These are phyloP conservation scores for Zaprionus bogoriensis DNA, from an alignment of 2,888 invertebrate genomes.

Conservation along the genomic window DNA sequence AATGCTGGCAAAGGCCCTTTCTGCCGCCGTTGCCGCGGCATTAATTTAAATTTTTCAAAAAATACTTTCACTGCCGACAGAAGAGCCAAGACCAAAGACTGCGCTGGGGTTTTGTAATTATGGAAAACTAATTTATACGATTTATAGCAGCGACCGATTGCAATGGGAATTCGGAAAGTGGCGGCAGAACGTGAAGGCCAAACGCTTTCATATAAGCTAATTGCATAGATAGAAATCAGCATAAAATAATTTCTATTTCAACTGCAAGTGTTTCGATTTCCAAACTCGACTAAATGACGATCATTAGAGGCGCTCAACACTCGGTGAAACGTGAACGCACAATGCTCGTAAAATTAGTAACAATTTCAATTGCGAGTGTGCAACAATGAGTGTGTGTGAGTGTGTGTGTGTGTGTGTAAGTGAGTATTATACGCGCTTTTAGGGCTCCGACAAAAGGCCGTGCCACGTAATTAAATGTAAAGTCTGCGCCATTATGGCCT, in stretches of 20 bases:
- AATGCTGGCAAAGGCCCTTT: slow-evolving; percentile 44
- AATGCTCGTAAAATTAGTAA: slow-evolving; percentile 42
- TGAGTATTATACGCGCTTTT: slow-evolving; percentile 34
- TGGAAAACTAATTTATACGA: slow-evolving; percentile 37
- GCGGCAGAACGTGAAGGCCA: background rate
- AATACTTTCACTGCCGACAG: slow-evolving; percentile 72
- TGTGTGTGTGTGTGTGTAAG: slow-evolving; percentile 40
- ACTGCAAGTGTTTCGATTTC: too few species aligned
- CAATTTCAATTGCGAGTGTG: slow-evolving; percentile 45
- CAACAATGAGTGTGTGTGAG: slow-evolving; percentile 41
- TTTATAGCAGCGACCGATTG: slow-evolving; percentile 15
- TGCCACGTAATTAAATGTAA: slow-evolving; percentile 70
- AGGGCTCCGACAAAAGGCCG: slow-evolving; percentile 33
- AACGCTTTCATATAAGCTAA: slow-evolving; percentile 11
- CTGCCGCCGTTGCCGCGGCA: slow-evolving; percentile 18
- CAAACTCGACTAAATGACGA: too few species aligned
- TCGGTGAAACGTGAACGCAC: slow-evolving; percentile 8
- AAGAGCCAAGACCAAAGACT: too few species aligned
- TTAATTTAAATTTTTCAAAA: slow-evolving; percentile 59
- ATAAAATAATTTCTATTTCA: background rate
- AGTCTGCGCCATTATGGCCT: slow-evolving; percentile 62
- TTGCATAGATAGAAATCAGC: slow-evolving; percentile 17
- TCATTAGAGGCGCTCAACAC: background rate
- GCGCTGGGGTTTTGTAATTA: slow-evolving; percentile 53
- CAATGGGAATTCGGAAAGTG: slow-evolving; percentile 10